These are phyloP conservation scores for Xenus cinereus DNA, from an alignment of 2,113 vertebrate genomes.

Conservation along the genomic window DNA sequence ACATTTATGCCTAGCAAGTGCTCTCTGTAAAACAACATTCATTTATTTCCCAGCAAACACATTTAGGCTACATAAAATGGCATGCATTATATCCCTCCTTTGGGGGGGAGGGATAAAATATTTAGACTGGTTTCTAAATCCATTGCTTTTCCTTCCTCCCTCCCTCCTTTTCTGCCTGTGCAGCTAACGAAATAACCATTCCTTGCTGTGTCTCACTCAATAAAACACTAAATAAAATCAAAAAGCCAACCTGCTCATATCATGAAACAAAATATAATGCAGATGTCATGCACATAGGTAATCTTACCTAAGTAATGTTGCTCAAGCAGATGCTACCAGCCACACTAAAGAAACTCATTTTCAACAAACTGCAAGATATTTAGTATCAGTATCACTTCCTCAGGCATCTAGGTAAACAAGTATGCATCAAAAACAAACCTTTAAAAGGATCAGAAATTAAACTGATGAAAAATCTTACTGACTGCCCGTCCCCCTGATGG, in stretches of 20 bases:
- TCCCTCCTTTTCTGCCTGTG: neutral
- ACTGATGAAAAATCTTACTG: neutral
- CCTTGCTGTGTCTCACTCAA: neutral
- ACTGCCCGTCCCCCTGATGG: neutral
- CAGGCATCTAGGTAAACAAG: neutral
- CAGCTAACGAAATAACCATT: neutral
- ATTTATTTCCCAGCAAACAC: conserved; percentile 14
- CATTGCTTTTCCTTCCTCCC: neutral
- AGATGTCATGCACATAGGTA: neutral
- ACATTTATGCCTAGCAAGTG: neutral
- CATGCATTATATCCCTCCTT: neutral
- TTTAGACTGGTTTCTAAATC: neutral
- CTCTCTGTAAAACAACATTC: neutral
- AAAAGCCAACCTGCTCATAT: neutral
- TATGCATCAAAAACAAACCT: neutral
- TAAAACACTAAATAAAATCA: neutral
- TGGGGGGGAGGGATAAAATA: neutral
- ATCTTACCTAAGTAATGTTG: neutral
- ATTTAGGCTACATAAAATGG: neutral
- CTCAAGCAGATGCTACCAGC: neutral
- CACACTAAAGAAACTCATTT: neutral
- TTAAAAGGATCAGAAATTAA: neutral
- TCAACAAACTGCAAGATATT: neutral
- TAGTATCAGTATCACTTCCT: neutral
- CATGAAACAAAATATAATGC: neutral